These are phyloP conservation scores for Auanema sp. DNA, from an alignment of 2,888 invertebrate genomes.

Conservation along the genomic window DNA sequence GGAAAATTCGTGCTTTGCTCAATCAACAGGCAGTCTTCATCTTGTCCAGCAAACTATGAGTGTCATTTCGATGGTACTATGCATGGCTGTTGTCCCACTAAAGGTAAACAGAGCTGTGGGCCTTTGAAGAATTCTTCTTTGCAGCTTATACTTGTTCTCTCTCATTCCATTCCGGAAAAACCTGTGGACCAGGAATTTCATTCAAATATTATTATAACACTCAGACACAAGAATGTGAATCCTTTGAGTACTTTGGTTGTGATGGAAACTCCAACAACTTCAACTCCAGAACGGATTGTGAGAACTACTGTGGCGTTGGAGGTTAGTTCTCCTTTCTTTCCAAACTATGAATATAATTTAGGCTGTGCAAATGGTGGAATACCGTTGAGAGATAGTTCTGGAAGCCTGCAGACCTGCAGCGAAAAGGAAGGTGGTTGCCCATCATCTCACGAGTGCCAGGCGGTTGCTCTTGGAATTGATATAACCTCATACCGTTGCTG, in stretches of 20 bases:
- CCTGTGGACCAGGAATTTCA: slow-evolving; percentile 51
- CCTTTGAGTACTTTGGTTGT: slow-evolving; percentile 52
- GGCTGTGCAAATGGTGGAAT: slow-evolving; percentile 51
- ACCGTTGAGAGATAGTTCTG: slow-evolving; percentile 40
- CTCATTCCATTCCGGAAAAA: slow-evolving; percentile 42
- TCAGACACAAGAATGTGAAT: slow-evolving; percentile 46
- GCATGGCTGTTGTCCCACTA: slow-evolving; percentile 54
- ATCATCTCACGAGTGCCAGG: slow-evolving; percentile 50
- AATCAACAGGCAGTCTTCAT: slow-evolving; percentile 33
- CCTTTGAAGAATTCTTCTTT: not conserved
- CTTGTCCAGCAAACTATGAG: slow-evolving; percentile 51
- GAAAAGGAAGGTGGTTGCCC: slow-evolving; percentile 48
- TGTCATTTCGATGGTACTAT: slow-evolving; percentile 49
- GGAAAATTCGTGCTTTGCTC: slow-evolving; percentile 49
- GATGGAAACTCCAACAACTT: slow-evolving; percentile 59
- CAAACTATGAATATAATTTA: slow-evolving; percentile 8
- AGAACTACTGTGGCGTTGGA: slow-evolving; percentile 55
- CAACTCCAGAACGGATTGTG: slow-evolving; percentile 45
- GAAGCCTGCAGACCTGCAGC: slow-evolving; percentile 40
- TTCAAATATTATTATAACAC: slow-evolving; percentile 52
- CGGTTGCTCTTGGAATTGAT: slow-evolving; percentile 42
- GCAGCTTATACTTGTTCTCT: slow-evolving; percentile 51
- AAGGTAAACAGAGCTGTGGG: slow-evolving; percentile 19
- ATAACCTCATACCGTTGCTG: slow-evolving; percentile 48
- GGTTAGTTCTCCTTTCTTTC: slow-evolving; percentile 18